Percentiles rank a stretch among this genome's conserved stretches.
phyloP scores from a whole-genome alignment of 2,113 vertebrate species.

The Colaptes auratus region DNA sequence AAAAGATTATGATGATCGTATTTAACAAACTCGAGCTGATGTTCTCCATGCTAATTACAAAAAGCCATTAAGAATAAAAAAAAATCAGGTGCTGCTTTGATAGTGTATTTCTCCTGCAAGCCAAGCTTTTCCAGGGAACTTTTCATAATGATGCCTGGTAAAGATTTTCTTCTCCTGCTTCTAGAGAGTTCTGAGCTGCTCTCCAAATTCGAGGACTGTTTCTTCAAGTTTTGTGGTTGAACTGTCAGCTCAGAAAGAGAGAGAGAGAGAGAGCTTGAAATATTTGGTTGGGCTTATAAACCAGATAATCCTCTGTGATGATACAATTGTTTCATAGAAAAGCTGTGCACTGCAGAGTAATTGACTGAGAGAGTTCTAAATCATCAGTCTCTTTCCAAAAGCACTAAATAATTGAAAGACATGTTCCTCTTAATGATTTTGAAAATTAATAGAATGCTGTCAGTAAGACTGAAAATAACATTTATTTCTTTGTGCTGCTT shows the following conservation, averaged over 20 bases:
- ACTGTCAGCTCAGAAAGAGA: neutral
- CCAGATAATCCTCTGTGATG: neutral
- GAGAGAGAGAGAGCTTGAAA: neutral
- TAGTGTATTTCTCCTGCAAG: neutral
- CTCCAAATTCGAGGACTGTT: neutral
- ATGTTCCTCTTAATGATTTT: neutral
- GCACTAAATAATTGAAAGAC: slow-evolving; percentile 11
- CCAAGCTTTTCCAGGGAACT: neutral
- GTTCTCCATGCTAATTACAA: neutral
- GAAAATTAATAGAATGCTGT: slow-evolving; percentile 19
- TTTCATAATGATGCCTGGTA: accelerated
- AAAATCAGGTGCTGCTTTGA: neutral
- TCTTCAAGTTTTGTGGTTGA: neutral
- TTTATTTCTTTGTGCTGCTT: neutral
- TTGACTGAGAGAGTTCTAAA: neutral
- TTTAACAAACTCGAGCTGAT: neutral
- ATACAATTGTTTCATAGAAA: neutral
- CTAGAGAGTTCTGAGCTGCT: neutral
- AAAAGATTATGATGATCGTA: neutral
- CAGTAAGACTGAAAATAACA: neutral
- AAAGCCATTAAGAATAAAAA: neutral
- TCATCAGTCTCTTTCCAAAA: neutral
- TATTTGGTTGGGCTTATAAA: neutral
- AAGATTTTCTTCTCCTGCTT: neutral
- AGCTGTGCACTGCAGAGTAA: neutral